Evolutionary conservation across 2,888 invertebrate species (phyloP).

Genomic region (Paralinhomoeus sp.): DNA sequence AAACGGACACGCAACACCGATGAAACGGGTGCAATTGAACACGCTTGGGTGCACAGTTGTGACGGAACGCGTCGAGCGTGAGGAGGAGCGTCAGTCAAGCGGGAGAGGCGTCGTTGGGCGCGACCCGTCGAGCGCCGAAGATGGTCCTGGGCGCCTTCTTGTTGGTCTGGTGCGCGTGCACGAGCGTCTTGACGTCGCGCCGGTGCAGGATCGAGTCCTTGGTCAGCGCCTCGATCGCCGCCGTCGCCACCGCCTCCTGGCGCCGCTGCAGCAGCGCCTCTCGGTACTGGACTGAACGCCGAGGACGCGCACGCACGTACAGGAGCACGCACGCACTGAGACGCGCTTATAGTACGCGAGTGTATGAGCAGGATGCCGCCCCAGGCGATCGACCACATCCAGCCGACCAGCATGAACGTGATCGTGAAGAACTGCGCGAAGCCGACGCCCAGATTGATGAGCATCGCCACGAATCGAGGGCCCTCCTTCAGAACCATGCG

Average conservation of each 20-base stretch:
- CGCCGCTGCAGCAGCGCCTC: conserved; percentile 23
- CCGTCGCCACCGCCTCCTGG: conserved; percentile 22
- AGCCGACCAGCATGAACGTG: conserved; percentile 55
- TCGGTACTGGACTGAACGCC: conserved; percentile 24
- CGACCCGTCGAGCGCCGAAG: too few species aligned
- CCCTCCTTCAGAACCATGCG: conserved; percentile 58
- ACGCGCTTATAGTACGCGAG: conserved; percentile 46
- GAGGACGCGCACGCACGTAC: background rate
- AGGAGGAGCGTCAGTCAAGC: too few species aligned
- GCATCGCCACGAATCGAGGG: conserved; percentile 51
- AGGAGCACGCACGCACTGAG: background rate
- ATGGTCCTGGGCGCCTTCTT: too few species aligned
- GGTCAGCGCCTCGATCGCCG: conserved; percentile 24
- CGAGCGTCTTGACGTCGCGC: background rate
- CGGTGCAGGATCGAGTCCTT: conserved; percentile 23
- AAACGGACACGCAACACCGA: too few species aligned
- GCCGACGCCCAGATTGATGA: conserved; percentile 64
- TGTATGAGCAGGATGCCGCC: conserved; percentile 70
- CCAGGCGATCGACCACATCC: conserved; percentile 98
- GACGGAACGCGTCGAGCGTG: too few species aligned
- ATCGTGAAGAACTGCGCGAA: conserved; percentile 72
- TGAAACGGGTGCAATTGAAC: too few species aligned
- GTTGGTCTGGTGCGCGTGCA: background rate
- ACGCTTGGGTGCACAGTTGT: too few species aligned
- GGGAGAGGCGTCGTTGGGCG: too few species aligned